Conservation (phyloP, 2,113 vertebrate species). For the Caretta caretta region DNA sequence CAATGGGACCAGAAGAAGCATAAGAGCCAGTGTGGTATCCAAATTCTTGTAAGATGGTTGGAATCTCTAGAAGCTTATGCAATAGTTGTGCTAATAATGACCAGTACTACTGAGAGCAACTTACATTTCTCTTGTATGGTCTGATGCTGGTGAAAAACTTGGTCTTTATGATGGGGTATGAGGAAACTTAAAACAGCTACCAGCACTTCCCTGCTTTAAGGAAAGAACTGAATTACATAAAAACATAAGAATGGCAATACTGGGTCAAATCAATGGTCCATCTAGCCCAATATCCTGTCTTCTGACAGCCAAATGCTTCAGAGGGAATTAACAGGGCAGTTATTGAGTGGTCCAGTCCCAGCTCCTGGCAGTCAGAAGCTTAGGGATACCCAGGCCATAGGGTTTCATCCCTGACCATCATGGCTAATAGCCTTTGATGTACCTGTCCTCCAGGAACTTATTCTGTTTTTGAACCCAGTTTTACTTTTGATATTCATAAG, state of each 20-base stretch:
- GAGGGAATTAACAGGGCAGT: too few relatives aligned
- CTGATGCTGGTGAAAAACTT: neutral
- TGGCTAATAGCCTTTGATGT: too few relatives aligned
- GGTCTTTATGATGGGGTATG: neutral
- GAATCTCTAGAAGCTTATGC: neutral
- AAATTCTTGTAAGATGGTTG: neutral
- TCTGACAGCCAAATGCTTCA: too few relatives aligned
- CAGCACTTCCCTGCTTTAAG: neutral
- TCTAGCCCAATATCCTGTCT: too few relatives aligned
- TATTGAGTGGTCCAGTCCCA: too few relatives aligned
- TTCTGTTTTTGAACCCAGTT: neutral
- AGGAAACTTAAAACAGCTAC: neutral
- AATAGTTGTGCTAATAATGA: neutral
- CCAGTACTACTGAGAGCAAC: neutral
- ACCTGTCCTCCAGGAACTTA: neutral
- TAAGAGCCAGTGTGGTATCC: neutral
- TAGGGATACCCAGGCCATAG: too few relatives aligned
- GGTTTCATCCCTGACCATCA: too few relatives aligned
- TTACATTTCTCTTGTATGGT: neutral
- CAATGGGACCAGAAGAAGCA: neutral
- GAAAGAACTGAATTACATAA: neutral
- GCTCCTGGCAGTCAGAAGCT: too few relatives aligned
- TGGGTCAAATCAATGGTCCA: too few relatives aligned
- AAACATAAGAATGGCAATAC: too few relatives aligned
- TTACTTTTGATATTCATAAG: neutral